Conservation (phyloP, 2,113 vertebrate genomes). For the Daboia siamensis region DNA sequence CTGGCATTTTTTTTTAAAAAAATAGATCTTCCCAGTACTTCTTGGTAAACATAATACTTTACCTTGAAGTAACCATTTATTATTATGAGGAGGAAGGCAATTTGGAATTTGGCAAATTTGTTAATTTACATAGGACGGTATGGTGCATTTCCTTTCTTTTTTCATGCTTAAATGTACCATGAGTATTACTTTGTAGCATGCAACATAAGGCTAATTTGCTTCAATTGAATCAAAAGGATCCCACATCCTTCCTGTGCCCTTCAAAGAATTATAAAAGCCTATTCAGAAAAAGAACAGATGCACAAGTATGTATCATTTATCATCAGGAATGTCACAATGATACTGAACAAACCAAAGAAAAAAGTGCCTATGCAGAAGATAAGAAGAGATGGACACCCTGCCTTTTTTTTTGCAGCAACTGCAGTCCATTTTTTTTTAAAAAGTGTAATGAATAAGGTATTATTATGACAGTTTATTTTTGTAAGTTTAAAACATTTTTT, state of each 20-base stretch:
- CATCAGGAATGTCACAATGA: constrained; percentile 35
- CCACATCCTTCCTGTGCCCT: constrained; percentile 76
- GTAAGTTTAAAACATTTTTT: not conserved
- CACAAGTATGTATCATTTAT: constrained; percentile 57
- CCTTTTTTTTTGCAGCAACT: constrained; percentile 32
- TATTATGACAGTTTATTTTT: not conserved
- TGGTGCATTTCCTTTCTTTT: constrained; percentile 51
- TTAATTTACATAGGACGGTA: constrained; percentile 36
- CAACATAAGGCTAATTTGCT: constrained; percentile 57
- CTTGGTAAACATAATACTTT: not conserved
- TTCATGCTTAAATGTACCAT: constrained; percentile 57
- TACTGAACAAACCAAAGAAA: constrained; percentile 47
- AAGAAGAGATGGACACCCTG: constrained; percentile 14
- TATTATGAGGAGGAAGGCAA: not conserved
- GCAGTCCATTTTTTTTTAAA: constrained; percentile 26
- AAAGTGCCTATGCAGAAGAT: constrained; percentile 32
- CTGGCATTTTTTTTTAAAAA: not conserved
- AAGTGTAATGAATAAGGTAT: not conserved
- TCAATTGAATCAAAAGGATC: constrained; percentile 72
- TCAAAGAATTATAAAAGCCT: constrained; percentile 69
- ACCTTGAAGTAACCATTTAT: not conserved
- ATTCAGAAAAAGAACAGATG: constrained; percentile 64
- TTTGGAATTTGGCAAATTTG: constrained; percentile 24
- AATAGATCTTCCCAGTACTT: not conserved
- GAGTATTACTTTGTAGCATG: constrained; percentile 53